phyloP scores from a whole-genome alignment of 2,888 invertebrate species.

The Leptothorax acervorum region DNA sequence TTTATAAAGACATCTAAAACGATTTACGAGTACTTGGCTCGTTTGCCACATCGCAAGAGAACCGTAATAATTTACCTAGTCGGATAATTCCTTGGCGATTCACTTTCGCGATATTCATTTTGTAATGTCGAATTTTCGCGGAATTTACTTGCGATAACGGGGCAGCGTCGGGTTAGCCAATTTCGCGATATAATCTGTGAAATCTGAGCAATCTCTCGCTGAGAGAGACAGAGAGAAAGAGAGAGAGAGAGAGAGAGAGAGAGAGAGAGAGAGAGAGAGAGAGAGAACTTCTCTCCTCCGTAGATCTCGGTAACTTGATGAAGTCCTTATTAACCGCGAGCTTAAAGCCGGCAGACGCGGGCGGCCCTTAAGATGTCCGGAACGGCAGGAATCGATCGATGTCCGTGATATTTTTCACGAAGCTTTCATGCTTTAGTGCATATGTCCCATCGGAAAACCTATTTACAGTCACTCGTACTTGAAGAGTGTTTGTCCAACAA shows the following conservation, averaged over 20 bases:
- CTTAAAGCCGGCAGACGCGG: conserved; percentile 65
- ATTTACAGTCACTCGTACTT: conserved; percentile 8
- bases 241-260: not conserved
- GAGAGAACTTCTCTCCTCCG: conserved; percentile 46
- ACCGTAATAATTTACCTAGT: conserved; percentile 8
- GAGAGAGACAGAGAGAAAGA: conserved; percentile 19
- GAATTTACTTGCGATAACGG: conserved; percentile 70
- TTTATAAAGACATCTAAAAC: not conserved
- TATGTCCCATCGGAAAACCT: not conserved
- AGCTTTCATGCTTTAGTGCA: not conserved
- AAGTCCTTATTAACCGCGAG: conserved; percentile 76
- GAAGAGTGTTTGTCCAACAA: conserved; percentile 21
- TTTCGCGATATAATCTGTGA: conserved; percentile 71
- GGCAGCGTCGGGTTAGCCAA: conserved; percentile 64
- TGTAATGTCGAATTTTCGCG: conserved; percentile 65
- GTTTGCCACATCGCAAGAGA: not conserved
- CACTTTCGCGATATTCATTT: conserved; percentile 67
- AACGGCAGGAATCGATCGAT: conserved; percentile 62
- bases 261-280: not conserved
- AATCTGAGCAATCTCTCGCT: conserved; percentile 70
- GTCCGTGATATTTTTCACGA: conserved; percentile 51
- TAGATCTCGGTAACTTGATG: conserved; percentile 74
- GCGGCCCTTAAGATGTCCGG: conserved; percentile 57
- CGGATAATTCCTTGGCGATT: conserved; percentile 26
- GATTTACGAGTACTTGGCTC: not conserved